Conservation (phyloP, 1,140 invertebrate species). For the Heliconius hermathena region DNA sequence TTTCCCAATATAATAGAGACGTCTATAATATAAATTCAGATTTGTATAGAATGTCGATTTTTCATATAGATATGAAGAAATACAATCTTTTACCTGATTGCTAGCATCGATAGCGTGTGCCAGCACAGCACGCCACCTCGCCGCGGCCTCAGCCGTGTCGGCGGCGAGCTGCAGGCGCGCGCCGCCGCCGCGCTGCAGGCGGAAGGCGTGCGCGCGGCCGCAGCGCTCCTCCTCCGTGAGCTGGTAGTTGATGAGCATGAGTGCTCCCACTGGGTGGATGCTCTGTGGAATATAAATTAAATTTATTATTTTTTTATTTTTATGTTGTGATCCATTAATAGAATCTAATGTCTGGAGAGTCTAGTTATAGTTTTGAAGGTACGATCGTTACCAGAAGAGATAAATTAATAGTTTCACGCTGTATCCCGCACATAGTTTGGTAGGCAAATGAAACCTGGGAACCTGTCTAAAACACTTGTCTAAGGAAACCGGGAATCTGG, state of each 20-base stretch:
- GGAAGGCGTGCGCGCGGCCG: conserved; percentile 72
- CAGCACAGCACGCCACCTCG: conserved; percentile 89
- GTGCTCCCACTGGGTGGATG: conserved; percentile 93
- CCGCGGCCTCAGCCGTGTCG: conserved; percentile 88
- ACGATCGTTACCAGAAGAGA: too few relatives aligned
- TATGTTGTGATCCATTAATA: background rate
- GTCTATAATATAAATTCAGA: too few relatives aligned
- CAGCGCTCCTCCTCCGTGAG: conserved; percentile 84
- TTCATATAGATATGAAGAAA: too few relatives aligned
- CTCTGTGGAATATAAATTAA: conserved; percentile 82
- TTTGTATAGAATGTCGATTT: too few relatives aligned
- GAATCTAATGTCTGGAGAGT: too few relatives aligned
- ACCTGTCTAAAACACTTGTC: too few relatives aligned
- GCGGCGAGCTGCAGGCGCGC: conserved; percentile 91
- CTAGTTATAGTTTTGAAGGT: too few relatives aligned
- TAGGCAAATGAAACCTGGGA: too few relatives aligned
- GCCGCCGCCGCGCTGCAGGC: conserved; percentile 89
- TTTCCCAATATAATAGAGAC: too few relatives aligned
- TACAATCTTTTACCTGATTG: conserved; percentile 77
- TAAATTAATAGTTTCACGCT: too few relatives aligned
- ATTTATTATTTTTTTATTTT: background rate
- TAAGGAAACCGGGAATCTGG: too few relatives aligned
- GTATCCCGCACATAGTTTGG: too few relatives aligned
- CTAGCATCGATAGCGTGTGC: conserved; percentile 86
- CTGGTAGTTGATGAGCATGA: conserved; percentile 92